A percentile compares a stretch with the other conserved stretches of the same genome.
Evolutionary conservation across 1,140 invertebrate species (phyloP).

Genomic region (Theocolax elegans): DNA sequence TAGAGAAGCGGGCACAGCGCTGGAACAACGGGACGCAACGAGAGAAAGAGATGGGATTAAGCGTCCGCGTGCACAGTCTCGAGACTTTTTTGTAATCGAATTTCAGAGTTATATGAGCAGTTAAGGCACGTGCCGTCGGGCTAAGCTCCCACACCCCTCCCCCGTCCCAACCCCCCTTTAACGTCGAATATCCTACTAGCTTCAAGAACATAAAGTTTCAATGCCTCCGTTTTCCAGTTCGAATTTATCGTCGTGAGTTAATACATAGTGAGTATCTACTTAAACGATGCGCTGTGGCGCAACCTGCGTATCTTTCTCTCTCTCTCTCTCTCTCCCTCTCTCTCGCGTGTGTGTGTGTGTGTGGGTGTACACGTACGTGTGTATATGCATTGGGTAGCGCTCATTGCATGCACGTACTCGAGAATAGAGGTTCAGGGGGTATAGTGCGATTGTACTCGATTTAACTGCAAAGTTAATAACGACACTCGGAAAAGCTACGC

Average conservation of each 20-base stretch:
- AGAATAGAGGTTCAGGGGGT: too few relatives aligned
- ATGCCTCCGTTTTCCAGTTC: neutral
- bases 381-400: too few relatives aligned
- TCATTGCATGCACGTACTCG: too few relatives aligned
- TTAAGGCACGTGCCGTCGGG: constrained; percentile 1
- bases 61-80: neutral
- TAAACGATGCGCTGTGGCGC: neutral
- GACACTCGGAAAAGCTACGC: too few relatives aligned
- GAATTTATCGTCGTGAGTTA: constrained; percentile 19
- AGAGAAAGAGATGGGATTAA: neutral
- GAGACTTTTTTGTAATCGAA: constrained; percentile 14
- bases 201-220: neutral
- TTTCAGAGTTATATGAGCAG: constrained; percentile 23
- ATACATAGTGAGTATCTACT: constrained; percentile 16
- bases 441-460: neutral
- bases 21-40: too few relatives aligned
- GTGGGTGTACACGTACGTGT: too few relatives aligned
- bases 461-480: neutral
- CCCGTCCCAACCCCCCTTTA: neutral
- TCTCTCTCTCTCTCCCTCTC: neutral
- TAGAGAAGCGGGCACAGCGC: too few relatives aligned
- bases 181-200: too few relatives aligned
- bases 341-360: too few relatives aligned
- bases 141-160: neutral
- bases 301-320: neutral